These are phyloP conservation scores for Euura saliciscinereae DNA, from an alignment of 1,140 invertebrate species.

Conservation along the genomic window DNA sequence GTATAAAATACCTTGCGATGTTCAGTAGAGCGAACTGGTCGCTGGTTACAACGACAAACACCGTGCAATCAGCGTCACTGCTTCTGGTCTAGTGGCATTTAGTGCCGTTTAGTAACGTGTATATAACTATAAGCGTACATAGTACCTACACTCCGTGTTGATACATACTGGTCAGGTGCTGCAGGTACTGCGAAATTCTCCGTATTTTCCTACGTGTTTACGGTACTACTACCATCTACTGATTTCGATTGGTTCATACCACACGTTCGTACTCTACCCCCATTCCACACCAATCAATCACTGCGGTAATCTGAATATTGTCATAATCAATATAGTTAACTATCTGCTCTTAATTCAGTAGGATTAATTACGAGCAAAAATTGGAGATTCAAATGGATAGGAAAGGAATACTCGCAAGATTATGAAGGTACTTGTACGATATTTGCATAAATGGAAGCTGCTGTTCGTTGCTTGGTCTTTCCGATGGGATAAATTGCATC, in stretches of 20 bases:
- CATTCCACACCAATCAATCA: background rate
- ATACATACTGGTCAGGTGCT: background rate
- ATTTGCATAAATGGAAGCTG: background rate
- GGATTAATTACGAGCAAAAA: background rate
- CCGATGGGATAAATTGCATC: constrained; percentile 35
- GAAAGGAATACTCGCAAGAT: too few species aligned
- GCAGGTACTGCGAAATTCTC: background rate
- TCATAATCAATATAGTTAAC: background rate
- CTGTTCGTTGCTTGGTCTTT: background rate
- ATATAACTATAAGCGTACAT: background rate
- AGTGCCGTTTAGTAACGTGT: constrained; percentile 10
- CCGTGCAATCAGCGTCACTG: constrained; percentile 9
- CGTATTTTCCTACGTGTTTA: background rate
- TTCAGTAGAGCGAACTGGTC: background rate
- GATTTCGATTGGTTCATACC: too few species aligned
- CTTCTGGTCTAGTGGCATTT: background rate
- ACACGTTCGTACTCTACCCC: too few species aligned
- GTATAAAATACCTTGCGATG: background rate
- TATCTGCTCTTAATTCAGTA: background rate
- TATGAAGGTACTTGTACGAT: too few species aligned
- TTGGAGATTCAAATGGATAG: background rate
- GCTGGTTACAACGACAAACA: constrained; percentile 5
- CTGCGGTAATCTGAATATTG: background rate
- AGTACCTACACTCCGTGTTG: background rate
- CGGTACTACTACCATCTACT: too few species aligned